Conservation (phyloP, 2,888 invertebrate species). For the Pardosa pseudoannulata region DNA sequence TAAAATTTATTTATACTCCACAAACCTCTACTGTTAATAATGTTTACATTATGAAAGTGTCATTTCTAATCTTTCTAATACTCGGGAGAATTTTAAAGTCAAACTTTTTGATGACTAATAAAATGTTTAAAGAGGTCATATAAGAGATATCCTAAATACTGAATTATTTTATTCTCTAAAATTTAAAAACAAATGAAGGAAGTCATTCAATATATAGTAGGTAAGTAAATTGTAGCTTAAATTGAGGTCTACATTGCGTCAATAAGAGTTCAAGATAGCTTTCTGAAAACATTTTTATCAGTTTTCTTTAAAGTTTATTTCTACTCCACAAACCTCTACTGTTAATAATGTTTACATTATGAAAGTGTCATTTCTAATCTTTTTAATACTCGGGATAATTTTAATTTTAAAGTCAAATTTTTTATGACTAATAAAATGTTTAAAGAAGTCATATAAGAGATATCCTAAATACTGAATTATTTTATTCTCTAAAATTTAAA, state of each 20-base stretch:
- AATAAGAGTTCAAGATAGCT: neutral
- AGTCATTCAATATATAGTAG: no score
- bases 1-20: neutral
- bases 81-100: neutral
- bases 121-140: no score
- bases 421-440: no score
- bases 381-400: neutral
- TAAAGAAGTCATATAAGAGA: no score
- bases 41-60: neutral
- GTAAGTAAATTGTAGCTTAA: no score
- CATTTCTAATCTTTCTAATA: neutral
- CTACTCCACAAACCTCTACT: neutral
- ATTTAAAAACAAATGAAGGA: no score
- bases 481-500: no score
- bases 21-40: neutral
- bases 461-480: no score
- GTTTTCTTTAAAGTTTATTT: neutral
- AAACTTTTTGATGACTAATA: neutral
- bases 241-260: conserved; percentile 17
- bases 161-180: no score
- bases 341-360: neutral
- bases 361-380: neutral
- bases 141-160: no score
- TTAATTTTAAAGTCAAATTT: neutral
- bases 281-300: neutral